Evolutionary conservation across 2,797 vertebrate genomes (phyloP), one percentile per base, ranked within the genome.

Genomic region (Sandelia bainsii): DNA sequence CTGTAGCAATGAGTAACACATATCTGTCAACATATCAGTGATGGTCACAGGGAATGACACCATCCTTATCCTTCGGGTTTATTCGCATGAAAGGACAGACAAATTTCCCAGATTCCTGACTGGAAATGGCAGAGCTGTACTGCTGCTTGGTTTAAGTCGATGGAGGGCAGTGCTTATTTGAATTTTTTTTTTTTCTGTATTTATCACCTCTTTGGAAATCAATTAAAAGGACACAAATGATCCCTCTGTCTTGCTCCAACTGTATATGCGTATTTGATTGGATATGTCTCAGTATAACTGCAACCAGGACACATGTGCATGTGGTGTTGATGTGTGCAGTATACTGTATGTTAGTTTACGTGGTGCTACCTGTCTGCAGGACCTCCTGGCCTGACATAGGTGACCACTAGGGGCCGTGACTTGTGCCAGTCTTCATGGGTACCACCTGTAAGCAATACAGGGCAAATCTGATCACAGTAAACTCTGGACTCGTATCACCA

Each of bases 341-440:
- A 6, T 6, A 32, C 29, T 32, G 29, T 32, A 11, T 23, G 0
- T 48, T 25, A 4, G 39, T 46, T 56, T 40, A 20, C 32, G 51
- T 39, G 51, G 23, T 23, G 3, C 34, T 95, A 99, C 98, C 98
- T 97, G 94, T 99, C 98, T 16, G 98, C 97, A 1, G 98, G 98
- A 25, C 97, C 97, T 14, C 98, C 98, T 0, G 97, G 97, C 72
- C 98, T 93, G 68, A 99, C 95, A 0, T 96, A 97, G 19, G 97
- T 98, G 71, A 99, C 94, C 86, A 98, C 96, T 16, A 99, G 91
- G 0, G 97, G 97, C 54, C 98, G 95, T 27, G 96, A 95, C 85
- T 97, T 98, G 90, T 97, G 96, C 95, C 96, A 96, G 72, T 99
- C 97, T 78, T 99, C 98, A 5, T 99, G 97, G 50, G 94, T 94